phyloP scores from a whole-genome alignment of 2,888 invertebrate genomes.

The Tetanocera ferruginea region DNA sequence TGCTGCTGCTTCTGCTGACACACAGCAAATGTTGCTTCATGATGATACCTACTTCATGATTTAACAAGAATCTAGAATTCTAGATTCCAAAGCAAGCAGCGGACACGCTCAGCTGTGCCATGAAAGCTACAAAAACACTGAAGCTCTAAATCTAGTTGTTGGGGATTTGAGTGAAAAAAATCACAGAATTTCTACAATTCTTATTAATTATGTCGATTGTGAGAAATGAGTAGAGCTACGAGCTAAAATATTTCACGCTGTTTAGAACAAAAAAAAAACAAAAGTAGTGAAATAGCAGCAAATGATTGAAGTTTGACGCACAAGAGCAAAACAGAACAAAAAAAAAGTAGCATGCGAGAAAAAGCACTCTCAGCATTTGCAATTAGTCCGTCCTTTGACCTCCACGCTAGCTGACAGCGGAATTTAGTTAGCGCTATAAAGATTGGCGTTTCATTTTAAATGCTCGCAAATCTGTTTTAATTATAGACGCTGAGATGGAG shows the following conservation, averaged over 20 bases:
- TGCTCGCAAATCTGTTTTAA: slow-evolving; percentile 23
- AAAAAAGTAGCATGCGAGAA: slow-evolving; percentile 30
- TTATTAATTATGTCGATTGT: slow-evolving; percentile 62
- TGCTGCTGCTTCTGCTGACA: too few species aligned
- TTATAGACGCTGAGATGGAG: neutral
- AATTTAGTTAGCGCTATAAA: neutral
- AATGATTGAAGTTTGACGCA: neutral
- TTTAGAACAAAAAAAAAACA: too few species aligned
- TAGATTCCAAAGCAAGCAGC: neutral
- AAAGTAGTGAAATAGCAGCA: neutral
- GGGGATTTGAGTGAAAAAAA: neutral
- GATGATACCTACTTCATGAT: neutral
- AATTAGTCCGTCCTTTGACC: slow-evolving; percentile 46
- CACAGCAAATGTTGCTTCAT: too few species aligned
- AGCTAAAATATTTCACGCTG: slow-evolving; percentile 29
- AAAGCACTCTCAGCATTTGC: slow-evolving; percentile 43
- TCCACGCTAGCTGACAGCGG: slow-evolving; percentile 5
- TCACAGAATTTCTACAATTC: slow-evolving; percentile 53
- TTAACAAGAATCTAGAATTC: slow-evolving; percentile 20
- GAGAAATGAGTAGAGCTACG: slow-evolving; percentile 60
- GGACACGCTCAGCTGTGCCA: too few species aligned
- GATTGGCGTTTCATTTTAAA: neutral
- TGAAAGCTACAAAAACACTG: too few species aligned
- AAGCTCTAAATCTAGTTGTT: neutral
- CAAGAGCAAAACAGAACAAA: neutral